phyloP scores from a whole-genome alignment of 2,113 vertebrate genomes.

The Bombycilla garrulus region DNA sequence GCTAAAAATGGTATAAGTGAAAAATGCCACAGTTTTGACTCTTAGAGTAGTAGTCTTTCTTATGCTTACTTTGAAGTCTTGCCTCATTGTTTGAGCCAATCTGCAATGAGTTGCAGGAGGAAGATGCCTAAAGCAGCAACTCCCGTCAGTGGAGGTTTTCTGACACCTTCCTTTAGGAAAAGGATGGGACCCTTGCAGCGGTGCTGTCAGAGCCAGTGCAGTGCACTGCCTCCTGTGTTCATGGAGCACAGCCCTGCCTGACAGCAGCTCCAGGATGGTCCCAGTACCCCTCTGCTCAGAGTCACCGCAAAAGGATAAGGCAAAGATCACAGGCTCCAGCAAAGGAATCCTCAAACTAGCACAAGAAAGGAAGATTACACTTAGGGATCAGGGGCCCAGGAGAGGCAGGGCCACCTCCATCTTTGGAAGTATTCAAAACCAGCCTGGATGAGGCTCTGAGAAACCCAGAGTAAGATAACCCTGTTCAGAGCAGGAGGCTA shows the following conservation, averaged over 20 bases:
- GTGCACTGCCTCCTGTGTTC: not conserved
- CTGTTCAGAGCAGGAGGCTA: not conserved
- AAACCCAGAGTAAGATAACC: not conserved
- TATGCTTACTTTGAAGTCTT: not conserved
- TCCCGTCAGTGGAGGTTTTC: not conserved
- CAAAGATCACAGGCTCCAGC: not conserved
- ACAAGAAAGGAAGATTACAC: not conserved
- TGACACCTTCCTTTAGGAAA: not conserved
- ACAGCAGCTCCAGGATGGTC: not conserved
- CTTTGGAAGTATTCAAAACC: not conserved
- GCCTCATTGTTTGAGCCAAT: not conserved
- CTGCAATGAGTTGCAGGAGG: not conserved
- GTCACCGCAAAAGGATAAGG: not conserved
- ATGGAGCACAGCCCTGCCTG: accelerated
- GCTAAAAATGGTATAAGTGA: not conserved
- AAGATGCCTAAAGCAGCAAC: not conserved
- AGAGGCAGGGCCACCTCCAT: not conserved
- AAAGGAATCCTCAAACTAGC: not conserved
- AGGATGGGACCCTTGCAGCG: not conserved
- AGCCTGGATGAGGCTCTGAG: not conserved
- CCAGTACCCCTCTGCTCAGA: not conserved
- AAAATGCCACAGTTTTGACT: not conserved
- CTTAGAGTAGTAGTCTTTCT: not conserved
- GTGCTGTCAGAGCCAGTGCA: accelerated
- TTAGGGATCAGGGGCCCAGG: not conserved